Evolutionary conservation across 2,113 vertebrate genomes (phyloP).

Genomic region (Polyodon spathula): DNA sequence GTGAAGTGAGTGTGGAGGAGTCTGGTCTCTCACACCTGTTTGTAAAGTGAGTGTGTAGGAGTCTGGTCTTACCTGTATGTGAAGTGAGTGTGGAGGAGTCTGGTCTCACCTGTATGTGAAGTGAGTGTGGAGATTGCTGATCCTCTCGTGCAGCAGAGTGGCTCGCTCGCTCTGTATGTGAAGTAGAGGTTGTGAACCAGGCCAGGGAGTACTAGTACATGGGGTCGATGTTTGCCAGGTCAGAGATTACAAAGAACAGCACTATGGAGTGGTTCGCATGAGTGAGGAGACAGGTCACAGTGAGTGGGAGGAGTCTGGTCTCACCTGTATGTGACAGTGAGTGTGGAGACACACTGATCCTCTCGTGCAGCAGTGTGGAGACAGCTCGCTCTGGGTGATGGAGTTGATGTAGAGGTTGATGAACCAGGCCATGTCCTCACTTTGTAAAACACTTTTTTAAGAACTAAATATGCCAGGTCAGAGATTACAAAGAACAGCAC

Average conservation of each 20-base stretch:
- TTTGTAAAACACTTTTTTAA: no score
- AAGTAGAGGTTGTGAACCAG: slow-evolving; percentile 48
- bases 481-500: slow-evolving; percentile 49
- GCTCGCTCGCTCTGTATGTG: slow-evolving; percentile 30
- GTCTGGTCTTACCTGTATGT: no score
- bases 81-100: no score
- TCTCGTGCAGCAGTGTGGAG: slow-evolving; percentile 40
- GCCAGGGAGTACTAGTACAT: slow-evolving; percentile 41
- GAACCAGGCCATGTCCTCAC: slow-evolving; percentile 40
- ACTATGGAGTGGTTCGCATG: slow-evolving; percentile 39
- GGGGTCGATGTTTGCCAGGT: slow-evolving; percentile 42
- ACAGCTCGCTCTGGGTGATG: slow-evolving; percentile 32
- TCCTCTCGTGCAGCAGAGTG: slow-evolving; percentile 42
- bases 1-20: no score
- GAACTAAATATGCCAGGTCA: slow-evolving; percentile 42
- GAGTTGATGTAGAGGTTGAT: slow-evolving; percentile 48
- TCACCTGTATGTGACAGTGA: slow-evolving; percentile 40
- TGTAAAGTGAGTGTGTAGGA: no score
- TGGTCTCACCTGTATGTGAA: no score
- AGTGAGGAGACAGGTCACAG: neutral
- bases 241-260: slow-evolving; percentile 48
- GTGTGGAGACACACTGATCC: slow-evolving; percentile 25
- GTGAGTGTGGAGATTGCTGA: slow-evolving; percentile 24
- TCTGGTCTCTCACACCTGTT: no score
- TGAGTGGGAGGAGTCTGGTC: no score